Evolutionary conservation across 2,797 vertebrate species (phyloP).

Genomic region (Zalophus californianus): DNA sequence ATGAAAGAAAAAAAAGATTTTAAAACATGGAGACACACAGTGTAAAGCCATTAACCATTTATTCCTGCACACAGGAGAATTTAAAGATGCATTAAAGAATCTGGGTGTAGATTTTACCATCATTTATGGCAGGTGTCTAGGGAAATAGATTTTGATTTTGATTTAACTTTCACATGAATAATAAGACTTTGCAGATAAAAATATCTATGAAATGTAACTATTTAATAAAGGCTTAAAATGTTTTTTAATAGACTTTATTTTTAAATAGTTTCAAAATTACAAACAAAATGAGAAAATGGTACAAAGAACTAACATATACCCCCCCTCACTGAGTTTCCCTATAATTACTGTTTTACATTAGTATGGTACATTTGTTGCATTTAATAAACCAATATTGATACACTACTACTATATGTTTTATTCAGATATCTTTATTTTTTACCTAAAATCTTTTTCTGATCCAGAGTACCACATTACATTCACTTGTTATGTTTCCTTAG

Average conservation of each 20-base stretch:
- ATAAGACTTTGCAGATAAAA: constrained; percentile 16
- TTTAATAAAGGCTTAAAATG: constrained; percentile 25
- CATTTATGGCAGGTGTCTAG: constrained; percentile 16
- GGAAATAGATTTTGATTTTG: constrained; percentile 22
- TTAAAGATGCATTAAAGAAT: constrained; percentile 59
- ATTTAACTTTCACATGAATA: not conserved
- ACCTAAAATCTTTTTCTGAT: not conserved
- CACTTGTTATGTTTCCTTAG: not conserved
- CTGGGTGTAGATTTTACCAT: not conserved
- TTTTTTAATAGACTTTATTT: not conserved
- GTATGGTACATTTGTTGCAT: not conserved
- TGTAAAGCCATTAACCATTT: constrained; percentile 63
- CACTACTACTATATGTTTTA: not conserved
- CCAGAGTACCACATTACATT: not conserved
- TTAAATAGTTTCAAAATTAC: not conserved
- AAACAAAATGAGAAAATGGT: not conserved
- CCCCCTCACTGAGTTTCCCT: not conserved
- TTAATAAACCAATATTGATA: not conserved
- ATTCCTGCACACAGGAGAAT: constrained; percentile 34
- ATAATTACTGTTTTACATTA: not conserved
- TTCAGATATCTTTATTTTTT: not conserved
- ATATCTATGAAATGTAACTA: not conserved
- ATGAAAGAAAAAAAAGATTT: constrained; percentile 59
- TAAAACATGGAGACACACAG: constrained; percentile 20
- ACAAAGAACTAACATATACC: not conserved